Evolutionary conservation across 2,113 vertebrate genomes (phyloP).

Genomic region (Upupa epops): DNA sequence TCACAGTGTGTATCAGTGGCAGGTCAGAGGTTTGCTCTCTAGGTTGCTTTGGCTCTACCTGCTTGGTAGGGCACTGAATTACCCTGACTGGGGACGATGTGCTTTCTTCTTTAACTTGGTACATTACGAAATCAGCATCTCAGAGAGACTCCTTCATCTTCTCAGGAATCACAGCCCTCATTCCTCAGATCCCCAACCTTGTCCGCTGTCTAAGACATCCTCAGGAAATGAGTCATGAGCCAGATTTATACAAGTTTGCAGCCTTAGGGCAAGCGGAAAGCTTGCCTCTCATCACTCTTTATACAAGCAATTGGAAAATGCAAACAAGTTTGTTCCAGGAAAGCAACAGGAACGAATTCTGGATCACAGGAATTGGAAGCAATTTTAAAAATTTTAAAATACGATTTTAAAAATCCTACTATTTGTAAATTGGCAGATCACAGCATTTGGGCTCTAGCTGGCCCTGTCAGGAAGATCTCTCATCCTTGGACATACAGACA

Average conservation of each 20-base stretch:
- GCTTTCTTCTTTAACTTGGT: neutral
- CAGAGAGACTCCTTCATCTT: neutral
- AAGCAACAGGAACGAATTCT: slow-evolving; percentile 21
- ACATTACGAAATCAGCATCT: neutral
- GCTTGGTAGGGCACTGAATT: neutral
- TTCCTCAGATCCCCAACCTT: slow-evolving; percentile 3
- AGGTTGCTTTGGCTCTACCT: neutral
- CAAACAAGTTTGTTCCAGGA: slow-evolving; percentile 41
- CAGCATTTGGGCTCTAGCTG: slow-evolving; percentile 10
- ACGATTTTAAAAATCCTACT: neutral
- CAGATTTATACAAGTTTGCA: slow-evolving; percentile 30
- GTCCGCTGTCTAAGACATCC: slow-evolving; percentile 9
- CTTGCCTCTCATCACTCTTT: slow-evolving; percentile 30
- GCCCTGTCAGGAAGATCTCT: neutral
- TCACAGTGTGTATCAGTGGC: neutral
- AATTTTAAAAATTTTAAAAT: slow-evolving; percentile 29
- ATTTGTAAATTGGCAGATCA: slow-evolving; percentile 1
- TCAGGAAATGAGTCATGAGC: slow-evolving; percentile 45
- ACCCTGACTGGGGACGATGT: neutral
- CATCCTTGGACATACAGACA: slow-evolving; percentile 13
- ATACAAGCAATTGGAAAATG: slow-evolving; percentile 40
- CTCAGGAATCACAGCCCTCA: neutral
- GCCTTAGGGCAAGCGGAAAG: slow-evolving; percentile 27
- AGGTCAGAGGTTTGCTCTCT: neutral
- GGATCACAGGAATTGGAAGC: slow-evolving; percentile 20